Conservation (phyloP, 1,140 invertebrate species). For the Daktulosphaira vitifoliae region DNA sequence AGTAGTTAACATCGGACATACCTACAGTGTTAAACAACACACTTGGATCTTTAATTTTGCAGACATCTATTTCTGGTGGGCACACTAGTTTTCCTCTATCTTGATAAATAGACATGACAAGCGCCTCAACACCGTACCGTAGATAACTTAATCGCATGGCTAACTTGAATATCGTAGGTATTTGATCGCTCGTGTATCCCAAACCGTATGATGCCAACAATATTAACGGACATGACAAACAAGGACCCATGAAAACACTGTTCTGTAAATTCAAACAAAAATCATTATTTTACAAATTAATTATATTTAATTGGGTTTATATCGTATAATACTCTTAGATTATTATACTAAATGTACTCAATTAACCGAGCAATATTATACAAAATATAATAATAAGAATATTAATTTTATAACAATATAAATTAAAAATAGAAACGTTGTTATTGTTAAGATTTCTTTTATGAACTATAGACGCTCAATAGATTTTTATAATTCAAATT, state of each 20-base stretch:
- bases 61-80: conserved; percentile 56
- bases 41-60: conserved; percentile 51
- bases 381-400: no score
- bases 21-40: conserved; percentile 42
- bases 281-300: no score
- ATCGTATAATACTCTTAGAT: no score
- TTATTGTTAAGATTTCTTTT: no score
- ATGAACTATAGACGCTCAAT: no score
- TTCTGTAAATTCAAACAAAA: conserved; percentile 52
- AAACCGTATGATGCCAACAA: conserved; percentile 66
- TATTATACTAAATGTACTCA: no score
- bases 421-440: no score
- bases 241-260: conserved; percentile 67
- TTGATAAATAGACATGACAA: conserved; percentile 69
- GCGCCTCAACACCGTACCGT: conserved; percentile 66
- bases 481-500: no score
- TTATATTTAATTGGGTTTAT: no score
- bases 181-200: conserved; percentile 52
- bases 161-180: conserved; percentile 59
- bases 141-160: conserved; percentile 77
- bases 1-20: conserved; percentile 54
- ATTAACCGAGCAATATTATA: no score
- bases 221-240: conserved; percentile 63
- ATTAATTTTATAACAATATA: no score
- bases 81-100: conserved; percentile 58